phyloP scores from a whole-genome alignment of 2,888 invertebrate genomes.

The Helleia helle region DNA sequence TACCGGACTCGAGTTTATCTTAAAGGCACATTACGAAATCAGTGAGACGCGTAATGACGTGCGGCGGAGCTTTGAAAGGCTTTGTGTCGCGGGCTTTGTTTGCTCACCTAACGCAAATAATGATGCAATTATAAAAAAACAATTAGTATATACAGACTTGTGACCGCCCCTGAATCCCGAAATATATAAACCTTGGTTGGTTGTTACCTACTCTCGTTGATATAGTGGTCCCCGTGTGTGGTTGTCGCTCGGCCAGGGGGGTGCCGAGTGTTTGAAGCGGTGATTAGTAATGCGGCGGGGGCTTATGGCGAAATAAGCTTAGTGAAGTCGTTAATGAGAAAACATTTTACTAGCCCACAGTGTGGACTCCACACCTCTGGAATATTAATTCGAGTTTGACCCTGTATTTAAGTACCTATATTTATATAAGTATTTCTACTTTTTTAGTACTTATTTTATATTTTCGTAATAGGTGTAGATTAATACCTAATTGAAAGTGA shows the following conservation, averaged over 20 bases:
- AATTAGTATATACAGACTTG: no score
- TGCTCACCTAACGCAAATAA: constrained; percentile 16
- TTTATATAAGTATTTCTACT: no score
- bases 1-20: constrained; percentile 34
- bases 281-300: constrained; percentile 55
- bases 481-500: no score
- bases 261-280: constrained; percentile 45
- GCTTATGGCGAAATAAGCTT: constrained; percentile 56
- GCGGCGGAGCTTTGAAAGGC: constrained; percentile 31
- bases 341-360: constrained; percentile 41
- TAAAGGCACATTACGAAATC: constrained; percentile 39
- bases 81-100: constrained; percentile 12
- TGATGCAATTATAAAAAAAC: constrained; percentile 26
- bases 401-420: no score
- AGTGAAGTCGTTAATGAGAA: constrained; percentile 55
- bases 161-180: constrained; percentile 29
- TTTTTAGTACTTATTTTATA: no score
- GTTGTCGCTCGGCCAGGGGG: constrained; percentile 35
- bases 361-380: constrained; percentile 32
- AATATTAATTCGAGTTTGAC: constrained; percentile 46
- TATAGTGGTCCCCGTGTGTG: constrained; percentile 28
- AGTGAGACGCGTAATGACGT: constrained; percentile 43
- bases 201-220: constrained; percentile 32
- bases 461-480: no score
- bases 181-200: constrained; percentile 39